phyloP scores from a whole-genome alignment of 1,140 invertebrate species.

The Zaprionus taronus region DNA sequence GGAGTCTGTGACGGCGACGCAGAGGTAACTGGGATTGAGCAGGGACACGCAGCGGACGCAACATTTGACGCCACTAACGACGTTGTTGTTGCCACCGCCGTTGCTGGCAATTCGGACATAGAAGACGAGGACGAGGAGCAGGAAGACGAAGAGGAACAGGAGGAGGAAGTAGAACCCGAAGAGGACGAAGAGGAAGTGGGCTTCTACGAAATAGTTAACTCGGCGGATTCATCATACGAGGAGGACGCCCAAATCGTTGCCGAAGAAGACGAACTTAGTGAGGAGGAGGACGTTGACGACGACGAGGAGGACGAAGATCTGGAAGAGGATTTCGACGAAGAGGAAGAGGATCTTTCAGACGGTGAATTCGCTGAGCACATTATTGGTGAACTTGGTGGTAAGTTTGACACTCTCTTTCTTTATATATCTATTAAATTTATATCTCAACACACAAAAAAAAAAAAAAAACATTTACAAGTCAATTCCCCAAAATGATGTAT shows the following conservation, averaged over 20 bases:
- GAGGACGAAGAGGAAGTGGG: constrained; percentile 66
- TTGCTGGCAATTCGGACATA: constrained; percentile 15
- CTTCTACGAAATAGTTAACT: constrained; percentile 73
- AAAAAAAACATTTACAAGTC: not conserved
- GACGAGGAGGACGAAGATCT: constrained; percentile 71
- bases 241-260: constrained; percentile 77
- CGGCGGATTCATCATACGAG: constrained; percentile 72
- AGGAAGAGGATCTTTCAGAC: constrained; percentile 71
- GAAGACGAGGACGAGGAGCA: constrained; percentile 51
- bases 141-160: constrained; percentile 62
- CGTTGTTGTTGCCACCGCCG: not conserved
- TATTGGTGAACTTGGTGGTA: constrained; percentile 78
- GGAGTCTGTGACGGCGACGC: not conserved
- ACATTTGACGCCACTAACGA: constrained; percentile 9
- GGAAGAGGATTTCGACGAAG: constrained; percentile 72
- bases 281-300: constrained; percentile 74
- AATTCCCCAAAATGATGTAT: not conserved
- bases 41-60: not conserved
- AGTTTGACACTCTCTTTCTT: constrained; percentile 30
- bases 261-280: constrained; percentile 76
- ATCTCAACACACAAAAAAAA: constrained; percentile 1
- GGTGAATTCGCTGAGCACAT: constrained; percentile 76
- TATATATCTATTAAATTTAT: not conserved
- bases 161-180: constrained; percentile 63
- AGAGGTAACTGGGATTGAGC: not conserved